Base-by-base conservation (phyloP, 2,888 invertebrate species). In the Calephelis perditalis region DNA sequence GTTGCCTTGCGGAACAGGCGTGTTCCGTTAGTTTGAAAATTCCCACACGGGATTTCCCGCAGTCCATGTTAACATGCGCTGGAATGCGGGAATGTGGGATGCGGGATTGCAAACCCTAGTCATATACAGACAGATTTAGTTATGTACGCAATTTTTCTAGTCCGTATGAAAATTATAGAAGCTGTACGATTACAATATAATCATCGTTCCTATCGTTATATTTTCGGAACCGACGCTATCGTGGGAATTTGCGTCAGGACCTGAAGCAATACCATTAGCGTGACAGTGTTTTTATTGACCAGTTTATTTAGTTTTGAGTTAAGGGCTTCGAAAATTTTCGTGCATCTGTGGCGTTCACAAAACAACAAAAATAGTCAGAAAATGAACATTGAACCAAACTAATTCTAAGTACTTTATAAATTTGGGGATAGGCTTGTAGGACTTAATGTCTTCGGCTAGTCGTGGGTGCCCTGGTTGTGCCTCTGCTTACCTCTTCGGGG, bases 71-170 rank as follows among this genome's bases (percentile, higher is more conserved):
- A 15, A 15, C 15, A 15, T 15, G 15, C 15, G 15, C 15, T 15
- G 15, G 4, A 26, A 26, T 26, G 26, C 26, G 26, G 26, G 26
- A 4, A 26, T 26, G 3, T 26, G 3, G 4, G 26, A 3, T 26
- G 26, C 26, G 26, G 4, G 26, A 26, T 26, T 3, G 26, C 15
- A 1, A 15, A 15, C 15, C 15, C 15, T 15, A 15, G 15, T 15
- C 15, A 15, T 63, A 46, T 59, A 59, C 2, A 52, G 9, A 8
- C 44, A 44, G 44, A 44, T 44, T 44, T 44, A 44, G 44, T 44
- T 44, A 7, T 44, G 9, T 8, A 44, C 9, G 9, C 44, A 7
- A 44, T 44, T 7, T 44, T 44, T 44, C 44, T 44, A 44, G 44
- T 44, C 9, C 44, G 44, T 44, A 7, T 44, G 44, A 44, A 0